These are phyloP conservation scores for Sarotherodon lohbergeri DNA, from an alignment of 2,113 vertebrate genomes.

Conservation along the genomic window DNA sequence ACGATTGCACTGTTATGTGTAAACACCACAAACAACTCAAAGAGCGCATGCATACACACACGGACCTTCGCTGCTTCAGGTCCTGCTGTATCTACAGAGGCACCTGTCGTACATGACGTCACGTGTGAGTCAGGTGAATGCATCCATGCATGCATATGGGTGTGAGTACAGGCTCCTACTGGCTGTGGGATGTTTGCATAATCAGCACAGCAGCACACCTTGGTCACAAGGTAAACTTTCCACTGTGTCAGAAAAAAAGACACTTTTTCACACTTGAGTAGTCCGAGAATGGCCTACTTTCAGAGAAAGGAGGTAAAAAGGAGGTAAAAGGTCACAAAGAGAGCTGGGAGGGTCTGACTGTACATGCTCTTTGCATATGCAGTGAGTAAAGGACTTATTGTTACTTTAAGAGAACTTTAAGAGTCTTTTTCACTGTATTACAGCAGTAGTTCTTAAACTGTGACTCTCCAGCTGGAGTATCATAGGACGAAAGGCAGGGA, in stretches of 20 bases:
- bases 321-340: background rate
- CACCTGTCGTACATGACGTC: constrained; percentile 54
- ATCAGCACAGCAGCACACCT: constrained; percentile 58
- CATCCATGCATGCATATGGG: constrained; percentile 13
- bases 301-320: background rate
- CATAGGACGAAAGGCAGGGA: background rate
- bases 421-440: background rate
- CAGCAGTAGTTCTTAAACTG: background rate
- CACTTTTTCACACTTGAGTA: constrained; percentile 37
- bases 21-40: constrained; percentile 46
- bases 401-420: background rate
- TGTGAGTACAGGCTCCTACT: background rate
- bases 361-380: background rate
- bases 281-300: constrained; percentile 19
- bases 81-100: constrained; percentile 16
- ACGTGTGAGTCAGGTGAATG: constrained; percentile 25
- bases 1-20: constrained; percentile 59
- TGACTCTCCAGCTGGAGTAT: background rate
- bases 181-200: constrained; percentile 59
- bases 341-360: background rate
- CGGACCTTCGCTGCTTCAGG: background rate
- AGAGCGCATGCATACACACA: background rate
- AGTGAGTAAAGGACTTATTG: background rate
- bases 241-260: constrained; percentile 43
- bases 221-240: constrained; percentile 64